These are phyloP conservation scores for Telenomus remus DNA, from an alignment of 1,140 invertebrate genomes.

Conservation along the genomic window DNA sequence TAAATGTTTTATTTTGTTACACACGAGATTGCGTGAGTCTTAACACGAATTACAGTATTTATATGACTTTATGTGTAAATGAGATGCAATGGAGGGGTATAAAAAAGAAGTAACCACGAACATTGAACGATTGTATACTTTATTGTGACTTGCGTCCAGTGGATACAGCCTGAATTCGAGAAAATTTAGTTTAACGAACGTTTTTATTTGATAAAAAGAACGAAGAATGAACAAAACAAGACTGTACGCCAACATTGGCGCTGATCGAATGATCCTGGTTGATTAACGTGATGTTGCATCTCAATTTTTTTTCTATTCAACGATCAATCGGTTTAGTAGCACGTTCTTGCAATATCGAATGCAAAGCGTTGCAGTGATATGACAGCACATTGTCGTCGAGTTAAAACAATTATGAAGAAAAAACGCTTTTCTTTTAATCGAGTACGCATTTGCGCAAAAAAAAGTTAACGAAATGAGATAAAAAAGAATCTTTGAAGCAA, in stretches of 20 bases:
- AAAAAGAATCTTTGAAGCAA: slow-evolving; percentile 23
- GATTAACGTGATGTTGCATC: too few relatives aligned
- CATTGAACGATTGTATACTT: too few relatives aligned
- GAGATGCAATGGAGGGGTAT: too few relatives aligned
- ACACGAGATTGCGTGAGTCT: slow-evolving; percentile 39
- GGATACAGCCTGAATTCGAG: too few relatives aligned
- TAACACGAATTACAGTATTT: slow-evolving; percentile 39
- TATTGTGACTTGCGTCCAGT: too few relatives aligned
- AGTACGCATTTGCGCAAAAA: slow-evolving; percentile 12
- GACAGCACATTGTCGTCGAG: slow-evolving; percentile 15
- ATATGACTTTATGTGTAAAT: slow-evolving; percentile 11
- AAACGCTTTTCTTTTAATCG: background rate
- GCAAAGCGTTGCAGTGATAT: slow-evolving; percentile 19
- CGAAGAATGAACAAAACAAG: too few relatives aligned
- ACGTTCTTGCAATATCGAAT: slow-evolving; percentile 14
- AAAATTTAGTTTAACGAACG: too few relatives aligned
- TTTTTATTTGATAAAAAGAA: too few relatives aligned
- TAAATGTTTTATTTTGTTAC: slow-evolving; percentile 49
- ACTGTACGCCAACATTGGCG: too few relatives aligned
- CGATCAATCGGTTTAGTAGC: slow-evolving; percentile 17
- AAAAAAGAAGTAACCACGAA: too few relatives aligned
- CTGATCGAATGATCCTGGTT: too few relatives aligned
- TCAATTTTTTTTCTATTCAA: too few relatives aligned
- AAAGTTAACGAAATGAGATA: background rate
- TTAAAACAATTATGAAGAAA: slow-evolving; percentile 6